Evolutionary conservation across 2,113 vertebrate genomes (phyloP).

Genomic region (Ammospiza nelsoni): DNA sequence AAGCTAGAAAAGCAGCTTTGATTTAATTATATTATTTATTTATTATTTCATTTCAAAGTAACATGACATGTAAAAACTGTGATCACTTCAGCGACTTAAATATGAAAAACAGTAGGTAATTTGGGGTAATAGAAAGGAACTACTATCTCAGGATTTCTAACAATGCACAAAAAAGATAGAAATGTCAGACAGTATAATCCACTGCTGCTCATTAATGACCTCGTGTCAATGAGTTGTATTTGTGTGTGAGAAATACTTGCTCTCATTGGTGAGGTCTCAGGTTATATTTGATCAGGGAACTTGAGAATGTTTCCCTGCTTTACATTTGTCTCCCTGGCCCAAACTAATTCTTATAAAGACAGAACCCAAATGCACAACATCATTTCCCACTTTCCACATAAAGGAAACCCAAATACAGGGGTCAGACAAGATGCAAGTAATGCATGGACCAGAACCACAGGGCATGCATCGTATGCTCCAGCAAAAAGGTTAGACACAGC

Average conservation of each 20-base stretch:
- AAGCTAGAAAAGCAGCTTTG: background rate
- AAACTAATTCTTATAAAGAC: background rate
- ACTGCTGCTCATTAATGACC: background rate
- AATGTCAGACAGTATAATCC: background rate
- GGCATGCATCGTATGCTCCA: background rate
- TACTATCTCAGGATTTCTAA: background rate
- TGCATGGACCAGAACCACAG: background rate
- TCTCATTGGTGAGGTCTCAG: background rate
- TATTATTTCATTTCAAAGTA: background rate
- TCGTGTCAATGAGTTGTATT: background rate
- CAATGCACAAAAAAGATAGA: background rate
- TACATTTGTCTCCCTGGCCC: background rate
- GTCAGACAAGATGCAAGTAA: background rate
- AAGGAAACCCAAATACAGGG: background rate
- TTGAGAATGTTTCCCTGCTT: background rate
- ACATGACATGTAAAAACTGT: background rate
- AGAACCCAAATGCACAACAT: background rate
- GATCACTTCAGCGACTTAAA: background rate
- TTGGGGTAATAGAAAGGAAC: background rate
- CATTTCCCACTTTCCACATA: background rate
- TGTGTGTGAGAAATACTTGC: background rate
- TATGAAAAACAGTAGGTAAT: background rate
- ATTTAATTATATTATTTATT: background rate
- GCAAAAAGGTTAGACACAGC: background rate
- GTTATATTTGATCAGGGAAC: background rate